These are phyloP conservation scores for Aphidoletes aphidimyza DNA, from an alignment of 2,888 invertebrate species.

Conservation along the genomic window DNA sequence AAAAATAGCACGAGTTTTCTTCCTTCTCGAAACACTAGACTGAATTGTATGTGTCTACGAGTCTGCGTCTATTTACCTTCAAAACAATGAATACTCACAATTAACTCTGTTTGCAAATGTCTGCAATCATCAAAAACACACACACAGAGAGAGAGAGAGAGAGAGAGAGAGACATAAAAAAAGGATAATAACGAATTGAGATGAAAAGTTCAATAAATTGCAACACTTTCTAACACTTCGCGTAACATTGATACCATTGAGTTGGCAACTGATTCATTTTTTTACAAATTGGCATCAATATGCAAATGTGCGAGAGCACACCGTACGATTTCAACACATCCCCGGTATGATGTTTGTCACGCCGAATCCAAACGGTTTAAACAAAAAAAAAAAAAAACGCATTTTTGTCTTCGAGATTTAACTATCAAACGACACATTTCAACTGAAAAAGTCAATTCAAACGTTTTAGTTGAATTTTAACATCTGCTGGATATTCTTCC, in stretches of 20 bases:
- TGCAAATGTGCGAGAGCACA: neutral
- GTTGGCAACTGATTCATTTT: neutral
- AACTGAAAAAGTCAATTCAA: neutral
- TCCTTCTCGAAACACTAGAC: neutral
- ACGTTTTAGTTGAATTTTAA: neutral
- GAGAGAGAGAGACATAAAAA: too few species aligned
- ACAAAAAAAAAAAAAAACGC: too few species aligned
- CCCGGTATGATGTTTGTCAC: neutral
- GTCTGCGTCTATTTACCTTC: neutral
- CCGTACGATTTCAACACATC: neutral
- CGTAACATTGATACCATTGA: neutral
- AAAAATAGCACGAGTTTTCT: neutral
- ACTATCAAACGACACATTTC: neutral
- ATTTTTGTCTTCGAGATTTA: constrained; percentile 8
- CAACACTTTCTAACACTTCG: constrained; percentile 19
- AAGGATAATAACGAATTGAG: neutral
- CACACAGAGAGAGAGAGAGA: too few species aligned
- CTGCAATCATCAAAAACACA: too few species aligned
- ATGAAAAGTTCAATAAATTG: neutral
- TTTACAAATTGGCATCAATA: neutral
- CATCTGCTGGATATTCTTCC: constrained; percentile 32
- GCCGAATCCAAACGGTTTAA: constrained; percentile 7
- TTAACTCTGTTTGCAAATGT: neutral
- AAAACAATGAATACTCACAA: neutral
- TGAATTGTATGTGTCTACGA: too few species aligned